Evolutionary conservation across 2,888 invertebrate species (phyloP).

Genomic region (Eurois occulta): DNA sequence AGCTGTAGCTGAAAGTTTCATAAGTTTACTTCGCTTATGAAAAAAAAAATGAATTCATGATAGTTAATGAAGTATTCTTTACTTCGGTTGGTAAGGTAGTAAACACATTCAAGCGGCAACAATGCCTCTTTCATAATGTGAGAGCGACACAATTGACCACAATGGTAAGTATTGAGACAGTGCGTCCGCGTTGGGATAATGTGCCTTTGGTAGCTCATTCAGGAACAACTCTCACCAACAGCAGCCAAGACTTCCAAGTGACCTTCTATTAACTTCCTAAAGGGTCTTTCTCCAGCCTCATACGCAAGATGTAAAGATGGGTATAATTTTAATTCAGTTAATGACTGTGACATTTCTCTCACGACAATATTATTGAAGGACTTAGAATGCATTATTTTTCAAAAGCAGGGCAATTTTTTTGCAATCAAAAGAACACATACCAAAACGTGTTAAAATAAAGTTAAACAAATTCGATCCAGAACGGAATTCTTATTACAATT

Average conservation of each 20-base stretch:
- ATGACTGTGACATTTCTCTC: neutral
- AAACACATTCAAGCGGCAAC: neutral
- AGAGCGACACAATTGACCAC: constrained; percentile 11
- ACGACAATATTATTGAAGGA: neutral
- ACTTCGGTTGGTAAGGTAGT: neutral
- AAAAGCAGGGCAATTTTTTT: neutral
- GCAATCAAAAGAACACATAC: constrained; percentile 15
- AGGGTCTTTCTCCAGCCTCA: neutral
- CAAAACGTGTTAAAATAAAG: constrained; percentile 19
- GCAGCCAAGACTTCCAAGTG: neutral
- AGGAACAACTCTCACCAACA: neutral
- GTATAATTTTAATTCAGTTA: neutral
- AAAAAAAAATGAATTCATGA: neutral
- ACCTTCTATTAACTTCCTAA: neutral
- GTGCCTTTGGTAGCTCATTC: neutral
- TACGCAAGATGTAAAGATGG: neutral
- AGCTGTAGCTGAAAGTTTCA: neutral
- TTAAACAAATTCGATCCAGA: constrained; percentile 52
- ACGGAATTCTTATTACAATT: constrained; percentile 41
- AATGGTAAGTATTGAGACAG: neutral
- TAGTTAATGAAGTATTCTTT: neutral
- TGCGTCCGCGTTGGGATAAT: neutral
- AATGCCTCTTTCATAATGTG: constrained; percentile 11
- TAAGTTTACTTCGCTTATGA: neutral
- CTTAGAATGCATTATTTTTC: neutral